Conservation (phyloP, 2,888 invertebrate species). For the Andrena praecox region DNA sequence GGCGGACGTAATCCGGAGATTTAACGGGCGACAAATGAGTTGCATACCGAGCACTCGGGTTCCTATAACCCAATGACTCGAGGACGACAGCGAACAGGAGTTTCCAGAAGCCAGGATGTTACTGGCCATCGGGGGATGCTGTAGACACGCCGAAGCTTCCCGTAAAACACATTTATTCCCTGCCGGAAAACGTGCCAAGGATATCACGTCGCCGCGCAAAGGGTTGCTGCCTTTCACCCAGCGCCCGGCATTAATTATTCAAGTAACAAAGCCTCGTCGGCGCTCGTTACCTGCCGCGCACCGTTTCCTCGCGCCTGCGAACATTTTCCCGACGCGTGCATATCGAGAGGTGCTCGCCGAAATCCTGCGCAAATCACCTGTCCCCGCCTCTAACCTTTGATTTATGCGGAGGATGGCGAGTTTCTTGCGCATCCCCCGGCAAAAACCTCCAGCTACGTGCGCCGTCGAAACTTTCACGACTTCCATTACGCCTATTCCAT, state of each 20-base stretch:
- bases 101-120: no score
- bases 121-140: no score
- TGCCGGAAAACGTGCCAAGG: not conserved
- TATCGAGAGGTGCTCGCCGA: not conserved
- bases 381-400: slow-evolving; percentile 45
- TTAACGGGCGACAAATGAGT: not conserved
- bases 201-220: not conserved
- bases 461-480: slow-evolving; percentile 52
- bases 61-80: no score
- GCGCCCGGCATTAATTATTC: slow-evolving; percentile 12
- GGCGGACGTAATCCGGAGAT: not conserved
- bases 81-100: no score
- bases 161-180: no score
- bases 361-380: slow-evolving; percentile 30
- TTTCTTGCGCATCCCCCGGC: not conserved
- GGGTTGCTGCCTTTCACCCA: not conserved
- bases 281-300: slow-evolving; percentile 9
- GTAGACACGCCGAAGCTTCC: no score
- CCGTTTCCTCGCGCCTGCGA: not conserved
- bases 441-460: not conserved
- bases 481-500: slow-evolving; percentile 44
- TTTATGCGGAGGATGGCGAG: not conserved
- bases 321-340: slow-evolving; percentile 4
- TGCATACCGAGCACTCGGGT: no score
- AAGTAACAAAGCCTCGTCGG: not conserved